These are phyloP conservation scores for Oceanodroma leucorhoa DNA, from an alignment of 2,797 vertebrate genomes.

Conservation along the genomic window DNA sequence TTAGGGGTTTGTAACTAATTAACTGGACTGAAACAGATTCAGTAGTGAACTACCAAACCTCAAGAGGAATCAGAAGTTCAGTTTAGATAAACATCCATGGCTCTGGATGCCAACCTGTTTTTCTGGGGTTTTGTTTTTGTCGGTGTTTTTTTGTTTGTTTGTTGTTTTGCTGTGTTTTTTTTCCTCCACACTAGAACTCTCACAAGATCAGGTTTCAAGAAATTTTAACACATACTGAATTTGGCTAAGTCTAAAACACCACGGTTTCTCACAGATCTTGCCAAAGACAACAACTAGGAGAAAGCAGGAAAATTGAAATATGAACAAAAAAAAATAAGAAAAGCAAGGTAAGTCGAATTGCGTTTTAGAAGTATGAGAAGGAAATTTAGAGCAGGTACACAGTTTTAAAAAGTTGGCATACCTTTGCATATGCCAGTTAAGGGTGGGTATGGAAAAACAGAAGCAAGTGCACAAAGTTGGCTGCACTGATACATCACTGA, in stretches of 20 bases:
- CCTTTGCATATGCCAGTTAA: not conserved
- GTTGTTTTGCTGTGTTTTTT: not conserved
- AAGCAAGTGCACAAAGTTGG: not conserved
- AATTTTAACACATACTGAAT: constrained; percentile 14
- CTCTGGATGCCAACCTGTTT: constrained; percentile 32
- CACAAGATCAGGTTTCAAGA: constrained; percentile 51
- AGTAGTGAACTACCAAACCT: constrained; percentile 48
- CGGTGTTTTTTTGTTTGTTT: not conserved
- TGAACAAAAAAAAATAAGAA: not conserved
- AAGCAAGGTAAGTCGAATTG: not conserved
- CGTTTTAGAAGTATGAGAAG: not conserved
- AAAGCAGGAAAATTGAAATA: not conserved
- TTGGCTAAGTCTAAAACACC: constrained; percentile 20
- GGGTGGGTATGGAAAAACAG: not conserved
- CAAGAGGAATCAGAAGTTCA: constrained; percentile 50
- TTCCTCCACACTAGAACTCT: not conserved
- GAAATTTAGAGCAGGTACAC: not conserved
- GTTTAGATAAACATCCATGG: constrained; percentile 37
- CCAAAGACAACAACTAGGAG: not conserved
- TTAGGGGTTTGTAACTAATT: constrained; percentile 58
- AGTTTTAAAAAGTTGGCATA: not conserved
- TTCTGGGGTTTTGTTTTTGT: not conserved
- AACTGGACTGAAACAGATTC: constrained; percentile 54
- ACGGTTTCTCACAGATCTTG: not conserved
- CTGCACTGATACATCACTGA: not conserved